These are phyloP conservation scores for Bolinopsis microptera DNA, from an alignment of 37 sponge, comb jelly and placozoan species.

Conservation along the genomic window DNA sequence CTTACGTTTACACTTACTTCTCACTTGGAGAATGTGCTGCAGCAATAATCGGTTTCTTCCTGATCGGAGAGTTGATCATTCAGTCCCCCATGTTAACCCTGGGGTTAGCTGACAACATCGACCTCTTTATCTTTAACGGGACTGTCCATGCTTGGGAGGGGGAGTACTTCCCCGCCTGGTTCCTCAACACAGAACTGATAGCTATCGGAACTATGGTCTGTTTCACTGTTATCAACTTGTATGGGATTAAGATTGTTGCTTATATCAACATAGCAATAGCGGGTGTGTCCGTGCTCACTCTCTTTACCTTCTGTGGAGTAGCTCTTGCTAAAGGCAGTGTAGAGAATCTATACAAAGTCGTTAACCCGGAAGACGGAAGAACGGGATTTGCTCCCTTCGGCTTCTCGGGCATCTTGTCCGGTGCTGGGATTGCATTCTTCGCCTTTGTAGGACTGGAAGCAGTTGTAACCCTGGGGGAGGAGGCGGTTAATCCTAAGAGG, in stretches of 20 bases:
- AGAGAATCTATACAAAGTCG: background rate
- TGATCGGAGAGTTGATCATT: slow-evolving; percentile 27
- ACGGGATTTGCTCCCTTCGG: slow-evolving; percentile 42
- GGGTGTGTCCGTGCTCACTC: background rate
- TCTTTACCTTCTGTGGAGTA: background rate
- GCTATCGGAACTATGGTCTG: background rate
- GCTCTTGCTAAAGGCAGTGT: background rate
- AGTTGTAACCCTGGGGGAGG: slow-evolving; percentile 12
- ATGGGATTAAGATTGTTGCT: background rate
- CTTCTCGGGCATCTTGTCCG: background rate
- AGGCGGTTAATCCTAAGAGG: slow-evolving; percentile 5
- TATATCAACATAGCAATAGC: background rate
- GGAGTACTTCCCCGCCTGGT: background rate
- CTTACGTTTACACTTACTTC: slow-evolving; percentile 56
- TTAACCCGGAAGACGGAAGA: background rate
- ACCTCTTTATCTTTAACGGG: background rate
- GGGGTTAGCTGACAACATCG: slow-evolving; percentile 14
- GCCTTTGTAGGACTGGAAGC: slow-evolving; percentile 52
- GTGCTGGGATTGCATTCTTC: slow-evolving; percentile 34
- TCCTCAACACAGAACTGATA: background rate
- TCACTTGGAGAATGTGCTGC: background rate
- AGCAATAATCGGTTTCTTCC: background rate
- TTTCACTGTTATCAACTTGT: background rate
- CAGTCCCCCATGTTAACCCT: slow-evolving; percentile 5
- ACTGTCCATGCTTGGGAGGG: background rate